Percentiles rank a stretch among this genome's conserved stretches.
These are phyloP conservation scores for Cloeon dipterum DNA, from an alignment of 2,888 invertebrate species.

Conservation along the genomic window DNA sequence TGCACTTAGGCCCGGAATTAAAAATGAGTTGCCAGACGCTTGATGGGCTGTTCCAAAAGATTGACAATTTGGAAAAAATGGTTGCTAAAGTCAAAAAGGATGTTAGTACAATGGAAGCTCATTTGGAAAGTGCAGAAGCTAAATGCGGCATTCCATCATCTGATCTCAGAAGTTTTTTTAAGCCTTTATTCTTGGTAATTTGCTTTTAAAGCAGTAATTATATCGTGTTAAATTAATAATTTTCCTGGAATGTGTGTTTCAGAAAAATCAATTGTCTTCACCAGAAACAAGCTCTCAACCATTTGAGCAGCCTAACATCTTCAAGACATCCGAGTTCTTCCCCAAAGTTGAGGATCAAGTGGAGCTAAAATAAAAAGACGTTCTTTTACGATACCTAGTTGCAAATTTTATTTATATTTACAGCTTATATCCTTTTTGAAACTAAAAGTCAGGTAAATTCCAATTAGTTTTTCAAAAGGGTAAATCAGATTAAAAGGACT, in stretches of 20 bases:
- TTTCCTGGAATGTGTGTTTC: background rate
- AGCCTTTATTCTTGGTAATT: slow-evolving; percentile 26
- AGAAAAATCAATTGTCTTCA: slow-evolving; percentile 9
- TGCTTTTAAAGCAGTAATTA: background rate
- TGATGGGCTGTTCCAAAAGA: slow-evolving; percentile 25
- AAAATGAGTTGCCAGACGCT: slow-evolving; percentile 27
- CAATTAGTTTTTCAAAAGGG: too few relatives aligned
- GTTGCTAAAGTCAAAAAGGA: slow-evolving; percentile 29
- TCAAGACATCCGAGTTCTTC: slow-evolving; percentile 17
- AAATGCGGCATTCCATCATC: slow-evolving; percentile 17
- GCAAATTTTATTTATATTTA: too few relatives aligned
- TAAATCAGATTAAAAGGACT: too few relatives aligned
- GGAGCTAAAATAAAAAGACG: too few relatives aligned
- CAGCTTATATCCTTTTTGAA: too few relatives aligned
- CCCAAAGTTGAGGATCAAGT: slow-evolving; percentile 2
- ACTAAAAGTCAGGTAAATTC: too few relatives aligned
- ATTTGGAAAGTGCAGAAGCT: slow-evolving; percentile 32
- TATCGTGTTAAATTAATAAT: too few relatives aligned
- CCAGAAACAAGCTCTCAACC: slow-evolving; percentile 14
- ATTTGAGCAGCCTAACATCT: slow-evolving; percentile 16
- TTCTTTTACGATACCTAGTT: too few relatives aligned
- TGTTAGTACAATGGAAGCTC: slow-evolving; percentile 25
- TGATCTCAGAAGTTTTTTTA: slow-evolving; percentile 24
- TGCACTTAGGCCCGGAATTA: slow-evolving; percentile 25
- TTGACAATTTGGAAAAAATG: slow-evolving; percentile 27